A percentile compares a stretch with the other conserved stretches of the same genome.
phyloP scores from a whole-genome alignment of 2,888 invertebrate genomes.

The Caenorhabditis uteleia region DNA sequence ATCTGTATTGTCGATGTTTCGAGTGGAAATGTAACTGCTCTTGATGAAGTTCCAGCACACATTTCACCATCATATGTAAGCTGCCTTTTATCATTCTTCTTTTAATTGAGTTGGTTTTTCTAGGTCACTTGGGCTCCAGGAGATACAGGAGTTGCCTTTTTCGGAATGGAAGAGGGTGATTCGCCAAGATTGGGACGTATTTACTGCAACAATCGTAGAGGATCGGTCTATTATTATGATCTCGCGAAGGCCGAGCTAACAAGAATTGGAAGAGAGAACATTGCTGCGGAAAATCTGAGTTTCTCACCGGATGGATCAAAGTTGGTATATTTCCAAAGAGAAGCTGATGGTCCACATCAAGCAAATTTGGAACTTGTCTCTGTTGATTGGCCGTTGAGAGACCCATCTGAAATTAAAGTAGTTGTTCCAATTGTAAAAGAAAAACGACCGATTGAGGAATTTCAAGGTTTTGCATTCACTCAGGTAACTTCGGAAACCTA shows the following conservation, averaged over 20 bases:
- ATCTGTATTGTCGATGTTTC: constrained; percentile 61
- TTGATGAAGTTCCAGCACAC: constrained; percentile 51
- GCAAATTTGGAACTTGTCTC: constrained; percentile 50
- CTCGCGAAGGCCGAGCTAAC: constrained; percentile 45
- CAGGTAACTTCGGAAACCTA: constrained; percentile 2
- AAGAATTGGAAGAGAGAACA: constrained; percentile 32
- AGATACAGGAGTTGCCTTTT: constrained; percentile 66
- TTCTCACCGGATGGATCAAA: constrained; percentile 58
- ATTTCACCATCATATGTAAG: constrained; percentile 56
- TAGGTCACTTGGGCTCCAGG: constrained; percentile 63
- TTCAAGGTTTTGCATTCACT: constrained; percentile 31
- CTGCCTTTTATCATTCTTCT: not conserved
- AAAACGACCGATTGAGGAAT: constrained; percentile 13
- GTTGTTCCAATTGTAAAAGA: constrained; percentile 50
- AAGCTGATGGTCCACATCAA: constrained; percentile 62
- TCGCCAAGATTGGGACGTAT: constrained; percentile 61
- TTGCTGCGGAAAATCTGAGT: constrained; percentile 40
- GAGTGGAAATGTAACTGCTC: constrained; percentile 51
- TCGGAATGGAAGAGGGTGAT: constrained; percentile 53
- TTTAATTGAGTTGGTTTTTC: constrained; percentile 10
- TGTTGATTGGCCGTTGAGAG: constrained; percentile 48
- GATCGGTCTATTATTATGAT: constrained; percentile 60
- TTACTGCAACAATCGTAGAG: constrained; percentile 61
- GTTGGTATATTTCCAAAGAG: constrained; percentile 48
- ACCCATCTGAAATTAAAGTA: constrained; percentile 11